phyloP scores from a whole-genome alignment of 1,140 invertebrate genomes.

The Glomeris maerens region DNA sequence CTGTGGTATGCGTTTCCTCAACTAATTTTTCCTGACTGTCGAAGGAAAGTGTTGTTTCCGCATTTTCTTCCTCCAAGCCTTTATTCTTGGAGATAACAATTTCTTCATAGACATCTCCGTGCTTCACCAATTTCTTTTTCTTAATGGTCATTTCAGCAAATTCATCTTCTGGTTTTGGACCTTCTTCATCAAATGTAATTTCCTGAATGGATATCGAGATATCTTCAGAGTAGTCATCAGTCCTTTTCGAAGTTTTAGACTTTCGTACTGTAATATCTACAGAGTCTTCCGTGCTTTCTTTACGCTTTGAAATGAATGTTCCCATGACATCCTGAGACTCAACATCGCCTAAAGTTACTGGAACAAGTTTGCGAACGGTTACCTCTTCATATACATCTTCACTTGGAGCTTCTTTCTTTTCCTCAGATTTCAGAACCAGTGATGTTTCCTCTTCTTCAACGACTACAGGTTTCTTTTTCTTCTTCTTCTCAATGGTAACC shows the following conservation, averaged over 20 bases:
- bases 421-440: constrained; percentile 1
- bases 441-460: constrained; percentile 31
- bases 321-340: constrained; percentile 40
- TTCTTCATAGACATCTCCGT: constrained; percentile 9
- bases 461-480: constrained; percentile 32
- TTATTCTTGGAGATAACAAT: constrained; percentile 11
- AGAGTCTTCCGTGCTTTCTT: constrained; percentile 20
- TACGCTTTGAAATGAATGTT: constrained; percentile 33
- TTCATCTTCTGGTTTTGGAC: constrained; percentile 12
- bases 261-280: constrained; percentile 13
- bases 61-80: constrained; percentile 23
- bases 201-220: constrained; percentile 7
- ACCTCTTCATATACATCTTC: constrained; percentile 29
- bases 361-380: no score
- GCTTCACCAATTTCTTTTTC: constrained; percentile 5
- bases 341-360: no score
- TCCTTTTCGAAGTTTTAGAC: constrained; percentile 6
- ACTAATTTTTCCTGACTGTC: background rate
- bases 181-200: constrained; percentile 25
- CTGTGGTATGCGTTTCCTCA: constrained; percentile 14
- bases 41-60: constrained; percentile 20
- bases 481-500: constrained; percentile 3
- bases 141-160: constrained; percentile 7
- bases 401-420: background rate
- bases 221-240: constrained; percentile 12